Conservation (phyloP, 2,797 vertebrate species). For the Enteromius argenteus region DNA sequence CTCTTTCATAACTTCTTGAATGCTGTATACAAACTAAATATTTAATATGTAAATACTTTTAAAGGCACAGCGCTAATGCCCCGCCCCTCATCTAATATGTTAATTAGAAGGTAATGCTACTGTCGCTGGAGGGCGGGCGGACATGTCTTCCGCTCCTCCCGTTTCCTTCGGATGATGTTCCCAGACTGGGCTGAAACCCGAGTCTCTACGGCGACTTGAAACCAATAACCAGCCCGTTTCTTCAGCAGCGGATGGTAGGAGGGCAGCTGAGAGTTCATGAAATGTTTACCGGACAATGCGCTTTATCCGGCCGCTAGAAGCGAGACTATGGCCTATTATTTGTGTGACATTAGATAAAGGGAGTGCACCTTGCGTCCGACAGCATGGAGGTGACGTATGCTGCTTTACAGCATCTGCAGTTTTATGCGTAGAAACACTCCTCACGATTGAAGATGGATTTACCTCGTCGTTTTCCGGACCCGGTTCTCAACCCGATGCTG, state of each 20-base stretch:
- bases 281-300: neutral
- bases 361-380: slow-evolving; percentile 26
- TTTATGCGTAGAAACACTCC: slow-evolving; percentile 18
- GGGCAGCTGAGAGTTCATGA: neutral
- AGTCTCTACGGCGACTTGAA: slow-evolving; percentile 12
- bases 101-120: neutral
- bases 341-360: slow-evolving; percentile 48
- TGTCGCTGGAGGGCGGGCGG: slow-evolving; percentile 13
- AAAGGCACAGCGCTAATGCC: neutral
- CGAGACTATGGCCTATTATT: slow-evolving; percentile 29
- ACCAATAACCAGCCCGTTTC: slow-evolving; percentile 10
- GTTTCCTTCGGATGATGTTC: slow-evolving; percentile 14
- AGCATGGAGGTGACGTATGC: slow-evolving; percentile 37
- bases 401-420: slow-evolving; percentile 48
- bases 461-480: slow-evolving; percentile 48
- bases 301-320: neutral
- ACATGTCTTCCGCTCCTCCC: slow-evolving; percentile 15
- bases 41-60: slow-evolving; percentile 12
- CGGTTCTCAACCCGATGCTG: slow-evolving; percentile 76
- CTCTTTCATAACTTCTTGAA: neutral
- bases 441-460: slow-evolving; percentile 53
- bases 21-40: neutral
- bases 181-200: slow-evolving; percentile 26
- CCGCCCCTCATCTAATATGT: neutral
- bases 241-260: neutral